Base-by-base conservation (phyloP, 2,113 vertebrate genomes). In the Colistium nudipinnis region DNA sequence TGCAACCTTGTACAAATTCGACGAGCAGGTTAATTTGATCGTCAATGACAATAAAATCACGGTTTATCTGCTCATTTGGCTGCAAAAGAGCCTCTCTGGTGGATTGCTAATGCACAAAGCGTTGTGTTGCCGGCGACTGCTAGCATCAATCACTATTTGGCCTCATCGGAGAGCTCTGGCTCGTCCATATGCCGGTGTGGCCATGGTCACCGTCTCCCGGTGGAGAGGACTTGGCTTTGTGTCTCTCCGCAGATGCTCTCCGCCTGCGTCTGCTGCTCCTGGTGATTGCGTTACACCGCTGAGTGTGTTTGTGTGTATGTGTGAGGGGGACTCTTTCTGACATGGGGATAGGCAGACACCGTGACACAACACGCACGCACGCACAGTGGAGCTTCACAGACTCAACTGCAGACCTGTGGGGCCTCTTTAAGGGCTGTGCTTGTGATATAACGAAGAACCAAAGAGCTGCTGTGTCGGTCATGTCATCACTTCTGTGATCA, bases 81-180 rank as follows among this genome's bases (percentile, higher is more conserved):
- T 62, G 72, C n/a, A 16, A n/a, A 45, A 5, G 48, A 53, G 56
- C 22, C 62, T 76, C 78, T 77, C 80, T 52, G 52, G 68, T 80
- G 71, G 36, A 83, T 87, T 79, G 75, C 20, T 36, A 47, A 81
- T 72, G 80, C 73, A 62, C 73, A 84, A 76, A 57, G 47, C 62
- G 79, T 62, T 62, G 74, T 39, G 36, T 30, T 61, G 70, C 30
- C 19, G 67, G 66, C 11, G 4, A 76, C 62, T 69, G 62, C 78
- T 45, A 61, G 59, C 82, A 91, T 91, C 87, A 86, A 91, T 91
- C 90, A 91, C 80, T 81, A 86, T 87, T 88, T 88, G 85, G 83
- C 83, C 67, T 78, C 11, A 14, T 73, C 87, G 82, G 72, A 83
- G 72, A 77, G 79, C 83, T 45, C 39, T 73, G 73, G 72, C 62